These are phyloP conservation scores for Tupaia chinensis DNA, from an alignment of 2,113 vertebrate species.

Conservation along the genomic window DNA sequence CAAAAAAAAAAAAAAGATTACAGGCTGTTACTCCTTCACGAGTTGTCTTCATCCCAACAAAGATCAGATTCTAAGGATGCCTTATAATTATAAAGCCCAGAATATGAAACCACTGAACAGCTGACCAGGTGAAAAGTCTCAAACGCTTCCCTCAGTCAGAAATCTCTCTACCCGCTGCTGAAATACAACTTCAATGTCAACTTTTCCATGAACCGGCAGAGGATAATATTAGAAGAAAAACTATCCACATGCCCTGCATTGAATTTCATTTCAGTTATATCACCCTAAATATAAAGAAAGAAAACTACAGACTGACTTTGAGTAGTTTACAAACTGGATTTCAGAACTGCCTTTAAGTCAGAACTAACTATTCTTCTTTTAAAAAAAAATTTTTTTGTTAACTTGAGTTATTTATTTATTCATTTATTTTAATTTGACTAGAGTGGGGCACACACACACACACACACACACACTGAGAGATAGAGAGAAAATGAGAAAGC, in stretches of 20 bases:
- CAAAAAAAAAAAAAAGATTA: constrained; percentile 8
- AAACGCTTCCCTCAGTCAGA: constrained; percentile 44
- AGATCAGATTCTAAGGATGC: constrained; percentile 51
- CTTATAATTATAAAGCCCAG: constrained; percentile 65
- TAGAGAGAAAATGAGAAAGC: too few species aligned
- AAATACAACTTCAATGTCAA: constrained; percentile 47
- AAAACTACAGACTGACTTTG: constrained; percentile 50
- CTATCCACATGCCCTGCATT: constrained; percentile 2
- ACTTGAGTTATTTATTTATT: too few species aligned
- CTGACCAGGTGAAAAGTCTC: constrained; percentile 63
- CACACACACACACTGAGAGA: too few species aligned
- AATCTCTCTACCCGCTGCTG: constrained; percentile 23
- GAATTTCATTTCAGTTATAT: constrained; percentile 47
- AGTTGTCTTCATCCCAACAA: constrained; percentile 51
- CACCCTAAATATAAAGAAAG: constrained; percentile 39
- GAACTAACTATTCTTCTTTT: constrained; percentile 38
- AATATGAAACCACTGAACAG: constrained; percentile 65
- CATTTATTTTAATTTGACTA: too few species aligned
- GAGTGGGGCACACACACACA: too few species aligned
- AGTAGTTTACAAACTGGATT: constrained; percentile 53
- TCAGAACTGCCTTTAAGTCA: constrained; percentile 59
- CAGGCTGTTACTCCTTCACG: background rate
- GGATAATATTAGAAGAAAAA: constrained; percentile 51
- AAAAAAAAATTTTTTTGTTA: background rate
- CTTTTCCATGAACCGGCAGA: constrained; percentile 39